Evolutionary conservation across 2,888 invertebrate species (phyloP).

Genomic region (Strigamia transsilvanica): DNA sequence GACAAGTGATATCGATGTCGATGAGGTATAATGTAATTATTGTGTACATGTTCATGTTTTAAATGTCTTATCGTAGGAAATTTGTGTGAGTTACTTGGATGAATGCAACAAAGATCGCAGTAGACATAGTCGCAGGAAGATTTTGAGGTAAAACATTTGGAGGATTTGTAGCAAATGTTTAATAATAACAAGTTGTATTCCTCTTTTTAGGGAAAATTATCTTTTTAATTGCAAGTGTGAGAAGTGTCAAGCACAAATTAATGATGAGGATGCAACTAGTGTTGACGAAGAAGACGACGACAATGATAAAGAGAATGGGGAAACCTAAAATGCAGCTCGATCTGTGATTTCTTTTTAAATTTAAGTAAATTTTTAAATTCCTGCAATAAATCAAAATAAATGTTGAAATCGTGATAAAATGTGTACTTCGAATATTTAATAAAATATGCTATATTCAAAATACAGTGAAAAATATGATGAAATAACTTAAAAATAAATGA

Average conservation of each 20-base stretch:
- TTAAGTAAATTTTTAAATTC: neutral
- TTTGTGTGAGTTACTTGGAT: constrained; percentile 88
- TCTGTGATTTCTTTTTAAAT: neutral
- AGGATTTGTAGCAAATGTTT: neutral
- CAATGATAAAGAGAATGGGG: constrained; percentile 61
- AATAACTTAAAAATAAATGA: neutral
- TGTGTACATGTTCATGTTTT: neutral
- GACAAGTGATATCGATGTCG: constrained; percentile 74
- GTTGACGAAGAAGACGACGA: constrained; percentile 75
- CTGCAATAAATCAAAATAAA: neutral
- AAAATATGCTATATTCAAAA: constrained; percentile 1
- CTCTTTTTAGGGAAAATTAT: constrained; percentile 64
- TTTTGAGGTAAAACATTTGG: constrained; percentile 66
- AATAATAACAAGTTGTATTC: constrained; percentile 28
- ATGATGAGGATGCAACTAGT: constrained; percentile 80
- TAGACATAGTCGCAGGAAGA: constrained; percentile 85
- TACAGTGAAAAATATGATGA: neutral
- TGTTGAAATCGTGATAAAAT: neutral
- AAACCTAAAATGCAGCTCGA: constrained; percentile 20
- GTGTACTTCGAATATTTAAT: neutral
- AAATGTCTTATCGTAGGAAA: constrained; percentile 68
- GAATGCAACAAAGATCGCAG: constrained; percentile 82
- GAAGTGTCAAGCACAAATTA: constrained; percentile 77
- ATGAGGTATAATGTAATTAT: constrained; percentile 67
- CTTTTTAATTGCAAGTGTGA: constrained; percentile 75